phyloP scores from a whole-genome alignment of 1,140 invertebrate genomes.

The Pachyrhynchus sulphureomaculatus region DNA sequence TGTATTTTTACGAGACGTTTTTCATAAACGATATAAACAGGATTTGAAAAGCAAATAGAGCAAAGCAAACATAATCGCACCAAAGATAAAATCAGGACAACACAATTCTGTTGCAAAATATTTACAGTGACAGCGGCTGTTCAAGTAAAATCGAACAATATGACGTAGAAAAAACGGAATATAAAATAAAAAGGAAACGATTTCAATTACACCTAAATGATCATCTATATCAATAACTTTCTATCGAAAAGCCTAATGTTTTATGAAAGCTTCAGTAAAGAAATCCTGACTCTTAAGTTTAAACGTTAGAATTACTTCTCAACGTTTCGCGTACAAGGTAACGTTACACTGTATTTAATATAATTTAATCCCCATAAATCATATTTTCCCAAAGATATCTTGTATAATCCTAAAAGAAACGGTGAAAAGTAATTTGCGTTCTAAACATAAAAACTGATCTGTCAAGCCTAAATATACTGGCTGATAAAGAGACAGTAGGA shows the following conservation, averaged over 20 bases:
- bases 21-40: background rate
- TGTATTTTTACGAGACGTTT: too few species aligned
- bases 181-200: slow-evolving; percentile 9
- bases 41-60: background rate
- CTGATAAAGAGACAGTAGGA: slow-evolving; percentile 5
- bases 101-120: slow-evolving; percentile 15
- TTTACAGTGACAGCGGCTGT: slow-evolving; percentile 17
- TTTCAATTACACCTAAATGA: slow-evolving; percentile 37
- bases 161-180: slow-evolving; percentile 1
- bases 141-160: too few species aligned
- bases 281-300: too few species aligned
- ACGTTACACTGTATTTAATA: too few species aligned
- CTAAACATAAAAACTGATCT: too few species aligned
- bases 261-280: too few species aligned
- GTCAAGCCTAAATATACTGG: slow-evolving; percentile 37
- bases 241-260: slow-evolving; percentile 41
- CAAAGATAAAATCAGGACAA: background rate
- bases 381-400: too few species aligned
- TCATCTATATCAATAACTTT: slow-evolving; percentile 45
- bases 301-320: too few species aligned
- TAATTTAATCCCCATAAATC: too few species aligned
- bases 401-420: too few species aligned
- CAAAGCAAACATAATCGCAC: slow-evolving; percentile 4
- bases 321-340: too few species aligned
- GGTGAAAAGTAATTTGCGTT: too few species aligned